Conservation (phyloP, 2,888 invertebrate species). For the Ceratothoa steindachneri region DNA sequence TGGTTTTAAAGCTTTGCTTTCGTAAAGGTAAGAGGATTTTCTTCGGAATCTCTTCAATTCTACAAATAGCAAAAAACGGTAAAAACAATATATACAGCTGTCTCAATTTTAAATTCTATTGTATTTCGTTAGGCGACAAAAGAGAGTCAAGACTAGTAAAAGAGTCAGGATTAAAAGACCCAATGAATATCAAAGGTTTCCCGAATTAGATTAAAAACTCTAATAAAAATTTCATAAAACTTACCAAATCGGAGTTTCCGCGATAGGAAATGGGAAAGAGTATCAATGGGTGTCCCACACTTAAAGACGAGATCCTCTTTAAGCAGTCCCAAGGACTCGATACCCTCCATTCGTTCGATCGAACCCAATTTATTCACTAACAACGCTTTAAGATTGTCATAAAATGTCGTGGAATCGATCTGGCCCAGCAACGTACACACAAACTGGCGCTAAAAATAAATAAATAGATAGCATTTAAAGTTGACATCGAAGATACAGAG, state of each 20-base stretch:
- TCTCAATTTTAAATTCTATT: too few species aligned
- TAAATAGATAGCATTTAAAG: constrained; percentile 14
- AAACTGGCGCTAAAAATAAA: constrained; percentile 59
- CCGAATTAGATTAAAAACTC: neutral
- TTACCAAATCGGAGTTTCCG: constrained; percentile 73
- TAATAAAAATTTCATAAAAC: constrained; percentile 38
- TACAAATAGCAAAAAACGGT: too few species aligned
- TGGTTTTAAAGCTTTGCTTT: too few species aligned
- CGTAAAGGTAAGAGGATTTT: too few species aligned
- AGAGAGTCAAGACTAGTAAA: too few species aligned
- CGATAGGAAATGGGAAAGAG: constrained; percentile 81
- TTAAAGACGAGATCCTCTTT: constrained; percentile 78
- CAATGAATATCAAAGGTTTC: neutral
- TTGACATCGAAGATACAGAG: neutral
- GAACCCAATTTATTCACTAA: constrained; percentile 69
- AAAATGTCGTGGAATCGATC: constrained; percentile 76
- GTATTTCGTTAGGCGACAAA: too few species aligned
- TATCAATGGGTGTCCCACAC: constrained; percentile 81
- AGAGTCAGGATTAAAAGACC: neutral
- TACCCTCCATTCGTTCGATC: constrained; percentile 62
- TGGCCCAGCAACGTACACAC: constrained; percentile 80
- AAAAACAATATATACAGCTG: too few species aligned
- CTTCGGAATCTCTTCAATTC: too few species aligned
- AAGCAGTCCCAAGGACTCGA: constrained; percentile 83
- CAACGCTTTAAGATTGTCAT: constrained; percentile 82